Conservation (phyloP, 2,797 vertebrate species). For the Oceanodroma leucorhoa region DNA sequence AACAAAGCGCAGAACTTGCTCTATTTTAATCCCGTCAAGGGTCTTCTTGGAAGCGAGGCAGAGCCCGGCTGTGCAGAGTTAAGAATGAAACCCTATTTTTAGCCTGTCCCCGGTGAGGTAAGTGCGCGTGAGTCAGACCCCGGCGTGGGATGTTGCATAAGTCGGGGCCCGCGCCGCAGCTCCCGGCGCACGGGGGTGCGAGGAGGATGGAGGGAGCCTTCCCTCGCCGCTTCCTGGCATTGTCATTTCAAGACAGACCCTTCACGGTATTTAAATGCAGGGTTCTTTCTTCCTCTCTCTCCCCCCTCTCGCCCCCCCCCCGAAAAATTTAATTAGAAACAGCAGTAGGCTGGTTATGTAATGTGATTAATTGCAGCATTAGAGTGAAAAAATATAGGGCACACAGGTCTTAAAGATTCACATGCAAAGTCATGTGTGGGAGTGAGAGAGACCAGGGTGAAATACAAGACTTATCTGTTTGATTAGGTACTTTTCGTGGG, state of each 20-base stretch:
- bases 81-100: slow-evolving; percentile 73
- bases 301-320: neutral
- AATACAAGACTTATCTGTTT: slow-evolving; percentile 26
- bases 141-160: slow-evolving; percentile 71
- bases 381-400: slow-evolving; percentile 55
- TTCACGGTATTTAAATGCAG: slow-evolving; percentile 34
- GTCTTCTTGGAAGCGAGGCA: slow-evolving; percentile 46
- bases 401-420: slow-evolving; percentile 62
- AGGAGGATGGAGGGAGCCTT: slow-evolving; percentile 60
- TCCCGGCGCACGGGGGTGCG: slow-evolving; percentile 41
- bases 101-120: slow-evolving; percentile 62
- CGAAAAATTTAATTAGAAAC: slow-evolving; percentile 65
- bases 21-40: slow-evolving; percentile 57
- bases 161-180: slow-evolving; percentile 44
- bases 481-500: slow-evolving; percentile 19
- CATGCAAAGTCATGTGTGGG: slow-evolving; percentile 53
- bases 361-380: slow-evolving; percentile 68
- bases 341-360: slow-evolving; percentile 68
- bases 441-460: slow-evolving; percentile 43
- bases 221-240: slow-evolving; percentile 53
- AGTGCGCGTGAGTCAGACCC: slow-evolving; percentile 66
- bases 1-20: neutral
- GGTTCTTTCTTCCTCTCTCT: neutral
- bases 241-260: slow-evolving; percentile 43
- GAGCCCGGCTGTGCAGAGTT: slow-evolving; percentile 58